phyloP scores from a whole-genome alignment of 2,113 vertebrate genomes.

The Cyprinodon tularosa region DNA sequence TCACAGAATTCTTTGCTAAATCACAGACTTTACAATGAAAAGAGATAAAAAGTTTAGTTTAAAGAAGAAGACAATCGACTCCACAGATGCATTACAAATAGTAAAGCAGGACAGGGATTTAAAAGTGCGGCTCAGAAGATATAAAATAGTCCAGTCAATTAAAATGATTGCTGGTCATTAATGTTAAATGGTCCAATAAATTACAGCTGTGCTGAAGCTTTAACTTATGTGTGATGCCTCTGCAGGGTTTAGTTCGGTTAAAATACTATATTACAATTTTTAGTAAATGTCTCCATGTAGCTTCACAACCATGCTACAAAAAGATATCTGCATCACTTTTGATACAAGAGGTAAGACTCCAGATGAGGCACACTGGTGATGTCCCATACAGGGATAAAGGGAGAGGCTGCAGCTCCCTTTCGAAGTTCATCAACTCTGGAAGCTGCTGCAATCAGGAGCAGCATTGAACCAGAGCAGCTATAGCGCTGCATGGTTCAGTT shows the following conservation, averaged over 20 bases:
- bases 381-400: slow-evolving; percentile 11
- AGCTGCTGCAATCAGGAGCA: slow-evolving; percentile 9
- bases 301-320: not conserved
- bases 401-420: not conserved
- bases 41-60: not conserved
- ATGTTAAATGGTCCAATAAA: slow-evolving; percentile 21
- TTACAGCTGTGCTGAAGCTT: not conserved
- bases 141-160: not conserved
- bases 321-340: not conserved
- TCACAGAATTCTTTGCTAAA: not conserved
- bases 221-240: not conserved
- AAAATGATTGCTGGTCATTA: slow-evolving; percentile 10
- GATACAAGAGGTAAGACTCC: slow-evolving; percentile 23
- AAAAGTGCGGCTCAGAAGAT: not conserved
- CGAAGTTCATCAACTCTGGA: not conserved
- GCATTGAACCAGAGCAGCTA: slow-evolving; percentile 19
- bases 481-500: slow-evolving; percentile 36
- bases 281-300: not conserved
- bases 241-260: not conserved
- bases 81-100: not conserved
- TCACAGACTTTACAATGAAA: not conserved
- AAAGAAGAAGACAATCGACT: not conserved
- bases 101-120: not conserved
- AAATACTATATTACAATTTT: not conserved
- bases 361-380: slow-evolving; percentile 63